phyloP scores from a whole-genome alignment of 2,888 invertebrate species.

The Pomacea canaliculata region DNA sequence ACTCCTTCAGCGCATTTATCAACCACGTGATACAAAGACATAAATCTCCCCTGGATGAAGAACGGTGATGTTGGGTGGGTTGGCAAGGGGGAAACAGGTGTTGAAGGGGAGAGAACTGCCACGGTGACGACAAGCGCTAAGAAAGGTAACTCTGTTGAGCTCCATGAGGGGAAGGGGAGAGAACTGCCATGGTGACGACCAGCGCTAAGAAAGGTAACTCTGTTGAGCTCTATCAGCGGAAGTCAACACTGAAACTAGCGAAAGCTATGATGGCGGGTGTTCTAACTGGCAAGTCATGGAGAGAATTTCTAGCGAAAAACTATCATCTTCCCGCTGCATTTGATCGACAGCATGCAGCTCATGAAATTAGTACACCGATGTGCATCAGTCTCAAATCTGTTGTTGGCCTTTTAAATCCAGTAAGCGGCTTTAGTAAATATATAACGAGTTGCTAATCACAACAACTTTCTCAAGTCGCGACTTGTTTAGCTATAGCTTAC shows the following conservation, averaged over 20 bases:
- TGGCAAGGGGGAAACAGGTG: too few species aligned
- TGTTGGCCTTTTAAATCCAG: slow-evolving; percentile 45
- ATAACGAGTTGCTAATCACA: slow-evolving; percentile 10
- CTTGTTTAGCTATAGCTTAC: slow-evolving; percentile 9
- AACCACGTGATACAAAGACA: too few species aligned
- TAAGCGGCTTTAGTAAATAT: slow-evolving; percentile 27
- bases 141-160: too few species aligned
- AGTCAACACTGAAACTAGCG: background rate
- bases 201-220: too few species aligned
- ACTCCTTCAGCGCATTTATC: too few species aligned
- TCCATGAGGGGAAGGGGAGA: too few species aligned
- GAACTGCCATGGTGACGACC: too few species aligned
- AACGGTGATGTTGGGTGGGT: too few species aligned
- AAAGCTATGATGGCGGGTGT: slow-evolving; percentile 51
- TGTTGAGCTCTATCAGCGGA: too few species aligned
- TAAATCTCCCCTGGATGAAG: too few species aligned
- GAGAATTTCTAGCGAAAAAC: slow-evolving; percentile 57
- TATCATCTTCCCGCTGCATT: slow-evolving; percentile 56
- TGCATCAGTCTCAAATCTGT: slow-evolving; percentile 56
- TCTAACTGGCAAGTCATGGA: slow-evolving; percentile 57
- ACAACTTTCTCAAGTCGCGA: slow-evolving; percentile 24
- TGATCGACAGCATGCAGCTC: slow-evolving; percentile 58
- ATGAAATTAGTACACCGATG: slow-evolving; percentile 56
- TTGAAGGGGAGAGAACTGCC: too few species aligned
- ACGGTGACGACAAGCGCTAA: too few species aligned